Conservation (phyloP, 1,140 invertebrate genomes). For the Micrasema minimum region DNA sequence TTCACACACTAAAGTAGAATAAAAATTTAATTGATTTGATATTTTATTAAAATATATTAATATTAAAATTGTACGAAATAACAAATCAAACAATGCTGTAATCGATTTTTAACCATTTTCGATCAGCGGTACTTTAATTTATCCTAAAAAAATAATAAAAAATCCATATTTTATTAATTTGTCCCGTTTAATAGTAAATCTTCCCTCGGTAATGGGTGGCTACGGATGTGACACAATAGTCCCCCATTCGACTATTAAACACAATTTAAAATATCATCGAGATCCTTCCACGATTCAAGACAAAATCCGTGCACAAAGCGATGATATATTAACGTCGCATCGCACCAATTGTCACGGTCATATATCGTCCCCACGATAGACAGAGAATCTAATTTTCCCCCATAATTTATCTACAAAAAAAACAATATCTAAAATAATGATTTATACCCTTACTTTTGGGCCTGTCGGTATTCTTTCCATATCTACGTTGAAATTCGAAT, state of each 20-base stretch:
- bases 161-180: constrained; percentile 45
- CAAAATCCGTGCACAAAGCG: constrained; percentile 46
- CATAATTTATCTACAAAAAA: constrained; percentile 42
- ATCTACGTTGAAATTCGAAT: too few species aligned
- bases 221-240: constrained; percentile 35
- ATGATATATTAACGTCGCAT: constrained; percentile 50
- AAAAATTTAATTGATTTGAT: too few species aligned
- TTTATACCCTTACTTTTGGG: constrained; percentile 31
- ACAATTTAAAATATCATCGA: constrained; percentile 53
- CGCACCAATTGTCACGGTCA: constrained; percentile 40
- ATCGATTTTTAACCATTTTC: too few species aligned
- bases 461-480: neutral
- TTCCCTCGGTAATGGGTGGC: constrained; percentile 30
- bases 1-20: too few species aligned
- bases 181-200: constrained; percentile 39
- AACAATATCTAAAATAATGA: constrained; percentile 33
- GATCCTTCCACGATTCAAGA: constrained; percentile 39
- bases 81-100: too few species aligned
- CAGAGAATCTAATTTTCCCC: constrained; percentile 45
- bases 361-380: constrained; percentile 34
- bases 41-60: too few species aligned
- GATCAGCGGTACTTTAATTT: too few species aligned
- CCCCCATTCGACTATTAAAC: constrained; percentile 52
- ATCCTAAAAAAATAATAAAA: too few species aligned
- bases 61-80: too few species aligned